Evolutionary conservation across 1,140 invertebrate genomes (phyloP).

Genomic region (Globodera ellingtonae): DNA sequence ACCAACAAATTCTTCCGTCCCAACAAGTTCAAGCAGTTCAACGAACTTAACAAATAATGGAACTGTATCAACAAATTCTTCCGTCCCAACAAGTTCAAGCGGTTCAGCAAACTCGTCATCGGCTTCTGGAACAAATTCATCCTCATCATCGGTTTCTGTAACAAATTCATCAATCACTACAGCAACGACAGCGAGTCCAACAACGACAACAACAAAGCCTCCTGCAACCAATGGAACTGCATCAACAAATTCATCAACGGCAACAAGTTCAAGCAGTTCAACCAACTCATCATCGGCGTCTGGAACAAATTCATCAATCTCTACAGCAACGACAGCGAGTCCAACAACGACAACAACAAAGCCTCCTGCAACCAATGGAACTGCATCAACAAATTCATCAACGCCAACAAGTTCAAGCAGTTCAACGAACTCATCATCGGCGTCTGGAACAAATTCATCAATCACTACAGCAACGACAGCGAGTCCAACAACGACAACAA

Average conservation of each 20-base stretch:
- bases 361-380: neutral
- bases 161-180: neutral
- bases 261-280: neutral
- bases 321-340: neutral
- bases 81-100: neutral
- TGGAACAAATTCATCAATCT: neutral
- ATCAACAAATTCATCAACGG: neutral
- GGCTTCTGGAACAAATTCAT: neutral
- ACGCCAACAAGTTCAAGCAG: too few relatives aligned
- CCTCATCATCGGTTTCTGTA: neutral
- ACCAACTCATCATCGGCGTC: neutral
- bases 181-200: neutral
- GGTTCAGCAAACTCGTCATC: neutral
- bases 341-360: neutral
- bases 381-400: neutral
- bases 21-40: constrained; percentile 5
- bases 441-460: neutral
- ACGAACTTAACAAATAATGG: constrained; percentile 4
- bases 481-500: neutral
- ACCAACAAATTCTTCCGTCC: neutral
- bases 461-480: neutral
- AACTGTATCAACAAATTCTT: neutral
- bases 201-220: neutral
- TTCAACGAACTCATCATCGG: neutral
- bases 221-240: neutral